A percentile compares a stretch with the other conserved stretches of the same genome.
Evolutionary conservation across 2,113 vertebrate species (phyloP).

Genomic region (Menidia beryllina): DNA sequence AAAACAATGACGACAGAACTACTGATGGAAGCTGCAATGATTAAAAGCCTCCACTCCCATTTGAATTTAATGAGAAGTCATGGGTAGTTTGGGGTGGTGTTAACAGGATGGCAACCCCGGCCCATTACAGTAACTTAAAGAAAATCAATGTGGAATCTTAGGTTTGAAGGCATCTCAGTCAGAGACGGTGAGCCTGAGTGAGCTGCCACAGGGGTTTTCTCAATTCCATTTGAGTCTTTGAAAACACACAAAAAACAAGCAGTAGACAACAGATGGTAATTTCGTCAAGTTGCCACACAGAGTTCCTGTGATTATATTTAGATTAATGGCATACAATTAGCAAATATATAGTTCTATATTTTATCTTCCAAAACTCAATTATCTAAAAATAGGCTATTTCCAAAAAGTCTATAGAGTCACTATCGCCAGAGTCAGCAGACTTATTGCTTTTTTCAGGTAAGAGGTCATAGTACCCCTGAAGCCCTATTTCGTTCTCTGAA

Average conservation of each 20-base stretch:
- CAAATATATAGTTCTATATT: constrained; percentile 7
- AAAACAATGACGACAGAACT: constrained; percentile 24
- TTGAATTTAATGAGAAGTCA: constrained; percentile 49
- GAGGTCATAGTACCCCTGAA: constrained; percentile 32
- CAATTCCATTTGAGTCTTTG: constrained; percentile 31
- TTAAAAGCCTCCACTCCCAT: constrained; percentile 42
- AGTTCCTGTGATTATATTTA: constrained; percentile 30
- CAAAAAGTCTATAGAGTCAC: constrained; percentile 11
- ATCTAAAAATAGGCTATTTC: constrained; percentile 6
- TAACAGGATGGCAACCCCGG: constrained; percentile 28
- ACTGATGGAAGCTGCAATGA: constrained; percentile 24
- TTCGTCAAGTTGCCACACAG: constrained; percentile 33
- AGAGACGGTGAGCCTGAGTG: constrained; percentile 30
- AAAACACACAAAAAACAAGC: constrained; percentile 25
- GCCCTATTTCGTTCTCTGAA: constrained; percentile 24
- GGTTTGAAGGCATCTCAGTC: constrained; percentile 64
- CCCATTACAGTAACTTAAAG: constrained; percentile 67
- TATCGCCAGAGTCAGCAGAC: neutral
- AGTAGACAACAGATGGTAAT: constrained; percentile 51
- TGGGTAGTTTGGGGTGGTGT: constrained; percentile 17
- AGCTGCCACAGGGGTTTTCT: constrained; percentile 43
- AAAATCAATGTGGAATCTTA: constrained; percentile 69
- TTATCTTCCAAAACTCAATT: neutral
- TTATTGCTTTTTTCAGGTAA: constrained; percentile 47
- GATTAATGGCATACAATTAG: constrained; percentile 28